Evolutionary conservation across 2,113 vertebrate species (phyloP).

Genomic region (Chaetorhynchus papuensis): DNA sequence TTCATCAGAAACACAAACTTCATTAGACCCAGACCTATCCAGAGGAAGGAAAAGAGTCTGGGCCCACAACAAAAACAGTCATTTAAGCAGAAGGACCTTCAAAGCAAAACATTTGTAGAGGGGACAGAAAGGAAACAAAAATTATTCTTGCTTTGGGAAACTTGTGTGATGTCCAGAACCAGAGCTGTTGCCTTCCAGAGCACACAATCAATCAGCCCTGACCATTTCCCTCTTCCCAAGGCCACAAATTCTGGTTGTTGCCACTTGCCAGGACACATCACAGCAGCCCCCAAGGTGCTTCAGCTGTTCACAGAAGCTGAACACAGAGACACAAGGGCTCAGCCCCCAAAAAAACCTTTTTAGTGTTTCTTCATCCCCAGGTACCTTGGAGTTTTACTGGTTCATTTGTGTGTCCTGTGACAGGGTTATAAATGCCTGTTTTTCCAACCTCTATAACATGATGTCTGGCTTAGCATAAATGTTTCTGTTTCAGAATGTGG

Average conservation of each 20-base stretch:
- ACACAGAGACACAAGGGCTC: not conserved
- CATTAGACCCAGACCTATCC: not conserved
- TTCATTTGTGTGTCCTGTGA: not conserved
- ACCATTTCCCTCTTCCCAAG: not conserved
- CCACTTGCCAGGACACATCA: not conserved
- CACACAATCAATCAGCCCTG: rapidly evolving
- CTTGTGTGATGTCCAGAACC: not conserved
- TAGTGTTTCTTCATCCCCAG: not conserved
- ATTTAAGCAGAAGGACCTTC: not conserved
- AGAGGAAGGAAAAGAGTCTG: not conserved
- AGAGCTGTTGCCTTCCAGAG: not conserved
- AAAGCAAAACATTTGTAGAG: not conserved
- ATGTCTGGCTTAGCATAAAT: not conserved
- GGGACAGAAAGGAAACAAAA: not conserved
- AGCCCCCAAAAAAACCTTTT: not conserved
- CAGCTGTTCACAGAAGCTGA: not conserved
- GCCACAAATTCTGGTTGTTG: not conserved
- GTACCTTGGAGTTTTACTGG: not conserved
- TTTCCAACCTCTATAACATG: not conserved
- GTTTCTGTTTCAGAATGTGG: not conserved
- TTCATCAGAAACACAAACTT: not conserved
- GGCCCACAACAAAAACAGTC: rapidly evolving
- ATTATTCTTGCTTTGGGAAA: not conserved
- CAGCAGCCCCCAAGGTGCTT: not conserved
- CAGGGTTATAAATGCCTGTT: not conserved